Conservation (phyloP, 1,140 invertebrate species). For the Idris sp. region DNA sequence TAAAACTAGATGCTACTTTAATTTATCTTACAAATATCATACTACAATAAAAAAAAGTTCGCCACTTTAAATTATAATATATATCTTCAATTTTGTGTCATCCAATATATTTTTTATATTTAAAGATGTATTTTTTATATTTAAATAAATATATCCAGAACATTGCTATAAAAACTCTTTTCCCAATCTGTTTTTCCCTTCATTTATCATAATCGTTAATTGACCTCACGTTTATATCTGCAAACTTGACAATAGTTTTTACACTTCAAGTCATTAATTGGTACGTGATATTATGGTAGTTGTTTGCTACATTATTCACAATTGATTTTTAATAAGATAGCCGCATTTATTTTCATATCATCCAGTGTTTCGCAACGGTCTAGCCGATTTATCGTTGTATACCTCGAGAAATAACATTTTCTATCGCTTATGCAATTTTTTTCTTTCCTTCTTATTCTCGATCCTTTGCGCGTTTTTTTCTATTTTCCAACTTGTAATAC, state of each 20-base stretch:
- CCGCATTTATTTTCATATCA: conserved; percentile 44
- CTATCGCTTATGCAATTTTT: conserved; percentile 18
- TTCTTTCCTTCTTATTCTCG: conserved; percentile 3
- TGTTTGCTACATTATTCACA: conserved; percentile 41
- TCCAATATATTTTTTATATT: too few relatives aligned
- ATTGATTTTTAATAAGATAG: conserved; percentile 26
- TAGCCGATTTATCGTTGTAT: conserved; percentile 15
- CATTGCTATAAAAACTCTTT: too few relatives aligned
- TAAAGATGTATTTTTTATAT: too few relatives aligned
- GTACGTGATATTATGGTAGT: conserved; percentile 30
- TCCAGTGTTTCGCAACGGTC: conserved; percentile 13
- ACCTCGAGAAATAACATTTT: conserved; percentile 17
- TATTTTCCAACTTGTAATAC: conserved; percentile 43
- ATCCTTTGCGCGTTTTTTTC: too few relatives aligned
- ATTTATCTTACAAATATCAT: too few relatives aligned
- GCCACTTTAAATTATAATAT: too few relatives aligned
- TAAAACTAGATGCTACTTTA: conserved; percentile 8
- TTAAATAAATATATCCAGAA: too few relatives aligned
- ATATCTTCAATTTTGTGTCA: too few relatives aligned
- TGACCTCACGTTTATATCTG: conserved; percentile 16
- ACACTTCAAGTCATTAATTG: conserved; percentile 33
- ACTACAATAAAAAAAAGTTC: too few relatives aligned
- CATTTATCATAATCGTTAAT: conserved; percentile 22
- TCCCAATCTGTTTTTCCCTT: background rate
- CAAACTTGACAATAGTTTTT: conserved; percentile 49